Conservation (phyloP, 2,113 vertebrate genomes). For the Python bivittatus region DNA sequence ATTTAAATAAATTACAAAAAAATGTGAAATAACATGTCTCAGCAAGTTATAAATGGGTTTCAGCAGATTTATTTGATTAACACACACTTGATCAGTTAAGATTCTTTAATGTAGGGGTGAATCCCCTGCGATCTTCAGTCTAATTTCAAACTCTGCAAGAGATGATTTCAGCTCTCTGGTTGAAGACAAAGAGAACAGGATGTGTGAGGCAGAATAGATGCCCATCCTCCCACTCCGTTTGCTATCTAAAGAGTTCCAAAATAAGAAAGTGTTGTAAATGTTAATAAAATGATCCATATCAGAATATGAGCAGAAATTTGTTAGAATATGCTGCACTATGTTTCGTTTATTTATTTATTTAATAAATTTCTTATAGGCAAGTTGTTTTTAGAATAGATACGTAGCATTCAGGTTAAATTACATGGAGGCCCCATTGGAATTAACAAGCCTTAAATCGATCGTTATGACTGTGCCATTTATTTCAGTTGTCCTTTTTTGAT, state of each 20-base stretch:
- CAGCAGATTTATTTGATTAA: background rate
- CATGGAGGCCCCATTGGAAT: background rate
- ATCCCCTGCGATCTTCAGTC: background rate
- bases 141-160: background rate
- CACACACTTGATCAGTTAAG: background rate
- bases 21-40: background rate
- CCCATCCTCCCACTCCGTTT: background rate
- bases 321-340: background rate
- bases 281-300: background rate
- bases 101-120: background rate
- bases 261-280: background rate
- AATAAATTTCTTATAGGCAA: background rate
- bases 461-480: background rate
- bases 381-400: background rate
- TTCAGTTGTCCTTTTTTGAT: background rate
- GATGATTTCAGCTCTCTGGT: background rate
- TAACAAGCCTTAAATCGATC: background rate
- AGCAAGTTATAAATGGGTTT: background rate
- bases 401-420: background rate
- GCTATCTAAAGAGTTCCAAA: background rate
- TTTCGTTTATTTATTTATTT: background rate
- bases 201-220: background rate
- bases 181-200: background rate
- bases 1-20: background rate
- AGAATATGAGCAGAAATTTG: background rate